phyloP scores from a whole-genome alignment of 2,113 vertebrate species.

The Hippoglossus stenolepis region DNA sequence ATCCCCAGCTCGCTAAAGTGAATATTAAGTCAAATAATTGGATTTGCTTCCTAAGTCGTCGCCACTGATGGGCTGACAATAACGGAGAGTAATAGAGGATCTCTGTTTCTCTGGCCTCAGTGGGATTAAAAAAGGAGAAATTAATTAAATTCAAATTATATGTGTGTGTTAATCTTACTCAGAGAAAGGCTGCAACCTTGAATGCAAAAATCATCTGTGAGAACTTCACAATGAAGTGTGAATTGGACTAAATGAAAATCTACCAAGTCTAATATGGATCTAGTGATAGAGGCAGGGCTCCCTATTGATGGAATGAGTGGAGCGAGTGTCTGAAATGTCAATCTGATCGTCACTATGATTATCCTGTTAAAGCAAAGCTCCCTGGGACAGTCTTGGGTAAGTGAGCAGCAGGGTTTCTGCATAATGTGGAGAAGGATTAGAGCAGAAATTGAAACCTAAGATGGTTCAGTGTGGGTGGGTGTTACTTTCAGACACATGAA shows the following conservation, averaged over 20 bases:
- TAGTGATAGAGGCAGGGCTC: conserved; percentile 57
- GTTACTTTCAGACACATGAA: conserved; percentile 58
- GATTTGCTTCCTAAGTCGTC: conserved; percentile 73
- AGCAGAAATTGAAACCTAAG: conserved; percentile 72
- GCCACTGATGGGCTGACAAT: conserved; percentile 62
- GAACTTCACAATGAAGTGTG: conserved; percentile 70
- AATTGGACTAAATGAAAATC: conserved; percentile 78
- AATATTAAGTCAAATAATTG: conserved; percentile 79
- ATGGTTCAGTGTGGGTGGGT: conserved; percentile 56
- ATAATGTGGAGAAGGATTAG: conserved; percentile 72
- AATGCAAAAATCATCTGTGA: conserved; percentile 58
- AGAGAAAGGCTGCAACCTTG: conserved; percentile 61
- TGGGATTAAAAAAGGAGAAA: conserved; percentile 69
- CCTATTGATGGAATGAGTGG: conserved; percentile 69
- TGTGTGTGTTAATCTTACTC: conserved; percentile 74
- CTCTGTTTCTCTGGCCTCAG: conserved; percentile 67
- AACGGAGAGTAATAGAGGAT: conserved; percentile 63
- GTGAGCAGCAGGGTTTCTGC: conserved; percentile 67
- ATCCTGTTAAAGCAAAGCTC: conserved; percentile 73
- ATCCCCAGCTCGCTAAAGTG: conserved; percentile 62
- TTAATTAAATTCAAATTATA: conserved; percentile 77
- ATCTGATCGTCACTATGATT: conserved; percentile 72
- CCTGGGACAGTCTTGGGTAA: conserved; percentile 65
- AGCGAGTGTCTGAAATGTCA: conserved; percentile 78
- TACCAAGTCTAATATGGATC: conserved; percentile 73